Base-by-base conservation (phyloP, 2,113 vertebrate genomes). In the Lampris incognitus region DNA sequence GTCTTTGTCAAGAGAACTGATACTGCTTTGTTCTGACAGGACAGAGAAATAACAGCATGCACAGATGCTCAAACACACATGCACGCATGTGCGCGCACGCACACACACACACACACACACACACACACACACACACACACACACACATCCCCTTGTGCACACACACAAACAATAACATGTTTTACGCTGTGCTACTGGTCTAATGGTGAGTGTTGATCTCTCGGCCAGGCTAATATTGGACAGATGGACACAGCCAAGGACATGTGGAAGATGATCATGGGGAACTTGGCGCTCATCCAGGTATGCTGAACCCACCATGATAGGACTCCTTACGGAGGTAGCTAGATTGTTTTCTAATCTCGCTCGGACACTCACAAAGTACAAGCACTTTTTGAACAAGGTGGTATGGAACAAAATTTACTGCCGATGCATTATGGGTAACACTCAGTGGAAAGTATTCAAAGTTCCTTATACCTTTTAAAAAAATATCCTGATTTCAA, bases 241-340 rank as follows among this genome's bases (percentile, higher is more conserved):
- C 97, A 97, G 68, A 99, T 99, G 97, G 97, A 99, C 79, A 95
- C 96, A n/a, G 87, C 95, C 78, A 97, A 96, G 91, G 97, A 99
- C 90, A 97, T 98, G 94, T 98, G 98, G 98, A 94, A 91, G 88
- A 99, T 99, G 97, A 95, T 99, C 72, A 96, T 96, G 0, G 97
- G 98, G 69, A 99, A 99, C 92, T 95, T 99, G 90, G 97, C 98
- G 51, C 95, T 99, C 82, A 98, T 99, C 83, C 98, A 99, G 97
- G 98, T 98, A 92, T 70, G 71, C 10, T 1, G 48, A 60, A 9
- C 50, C n/a, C 58, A n/a, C 38, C 41, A 37, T 4, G 24, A 11
- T 46, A 2, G 44, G 55, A 5, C 0, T 0, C 49, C 41, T 24
- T 56, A 71, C 6, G 0, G 62, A 38, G 44, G 48, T 24, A 24